phyloP scores from a whole-genome alignment of 1,140 invertebrate species.

The Zaprionus ornatus region DNA sequence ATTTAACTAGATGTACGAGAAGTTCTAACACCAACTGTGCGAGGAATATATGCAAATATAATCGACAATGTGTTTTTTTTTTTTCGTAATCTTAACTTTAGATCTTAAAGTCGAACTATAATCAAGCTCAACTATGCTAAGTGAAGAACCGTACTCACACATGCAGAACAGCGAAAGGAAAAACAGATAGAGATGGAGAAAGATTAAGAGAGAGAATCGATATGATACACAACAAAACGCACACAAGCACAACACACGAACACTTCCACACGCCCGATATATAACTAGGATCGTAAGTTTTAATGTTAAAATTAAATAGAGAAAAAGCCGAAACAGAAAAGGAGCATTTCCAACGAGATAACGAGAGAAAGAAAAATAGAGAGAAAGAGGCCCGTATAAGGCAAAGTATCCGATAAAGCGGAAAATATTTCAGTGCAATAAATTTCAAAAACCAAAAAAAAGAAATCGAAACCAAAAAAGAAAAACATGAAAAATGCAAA shows the following conservation, averaged over 20 bases:
- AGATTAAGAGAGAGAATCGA: not conserved
- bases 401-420: slow-evolving; percentile 2
- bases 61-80: slow-evolving; percentile 49
- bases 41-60: slow-evolving; percentile 53
- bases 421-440: slow-evolving; percentile 71
- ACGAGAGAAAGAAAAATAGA: not conserved
- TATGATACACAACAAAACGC: not conserved
- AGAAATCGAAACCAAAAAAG: not conserved
- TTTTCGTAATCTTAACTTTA: slow-evolving; percentile 45
- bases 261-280: slow-evolving; percentile 29
- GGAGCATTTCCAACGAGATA: not conserved
- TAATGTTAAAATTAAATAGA: slow-evolving; percentile 55
- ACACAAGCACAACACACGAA: slow-evolving; percentile 23
- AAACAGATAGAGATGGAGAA: not conserved
- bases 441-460: slow-evolving; percentile 37
- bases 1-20: slow-evolving; percentile 55
- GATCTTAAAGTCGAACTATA: slow-evolving; percentile 27
- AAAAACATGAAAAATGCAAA: slow-evolving; percentile 25
- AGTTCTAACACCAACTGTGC: slow-evolving; percentile 65
- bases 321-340: slow-evolving; percentile 27
- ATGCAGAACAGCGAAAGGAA: not conserved
- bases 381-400: slow-evolving; percentile 1
- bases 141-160: slow-evolving; percentile 14
- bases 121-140: slow-evolving; percentile 36
- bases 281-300: slow-evolving; percentile 65